Percentiles rank a stretch among this genome's conserved stretches.
Conservation (phyloP, 1,140 invertebrate species). For the Heliconius hermathena region DNA sequence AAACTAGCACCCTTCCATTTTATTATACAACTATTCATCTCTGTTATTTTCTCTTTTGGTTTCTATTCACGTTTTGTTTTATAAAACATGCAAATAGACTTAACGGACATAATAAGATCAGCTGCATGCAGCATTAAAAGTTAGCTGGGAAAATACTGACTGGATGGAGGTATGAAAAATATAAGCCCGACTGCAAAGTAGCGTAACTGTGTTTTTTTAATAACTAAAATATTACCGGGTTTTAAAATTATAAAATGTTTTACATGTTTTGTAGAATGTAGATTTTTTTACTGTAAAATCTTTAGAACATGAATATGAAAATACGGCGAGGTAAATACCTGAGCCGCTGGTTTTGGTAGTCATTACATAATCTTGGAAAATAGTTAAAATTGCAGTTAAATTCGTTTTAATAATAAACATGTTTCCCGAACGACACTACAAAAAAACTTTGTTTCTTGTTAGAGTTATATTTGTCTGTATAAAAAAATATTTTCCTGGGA, state of each 20-base stretch:
- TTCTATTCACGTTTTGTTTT: constrained; percentile 12
- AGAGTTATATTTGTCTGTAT: no score
- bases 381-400: neutral
- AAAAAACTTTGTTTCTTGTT: no score
- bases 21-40: neutral
- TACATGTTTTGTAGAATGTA: neutral
- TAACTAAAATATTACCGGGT: neutral
- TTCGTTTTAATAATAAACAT: neutral
- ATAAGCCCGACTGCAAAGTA: neutral
- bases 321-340: neutral
- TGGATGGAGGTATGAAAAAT: neutral
- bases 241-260: neutral
- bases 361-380: neutral
- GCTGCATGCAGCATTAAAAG: neutral
- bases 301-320: neutral
- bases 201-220: neutral
- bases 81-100: neutral
- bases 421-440: no score
- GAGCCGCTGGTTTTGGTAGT: neutral
- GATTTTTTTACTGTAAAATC: neutral
- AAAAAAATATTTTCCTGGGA: no score
- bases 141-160: neutral
- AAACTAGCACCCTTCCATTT: neutral
- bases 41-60: neutral
- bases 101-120: constrained; percentile 2